Base-by-base conservation (phyloP, 2,797 vertebrate genomes). In the Mastacembelus armatus region DNA sequence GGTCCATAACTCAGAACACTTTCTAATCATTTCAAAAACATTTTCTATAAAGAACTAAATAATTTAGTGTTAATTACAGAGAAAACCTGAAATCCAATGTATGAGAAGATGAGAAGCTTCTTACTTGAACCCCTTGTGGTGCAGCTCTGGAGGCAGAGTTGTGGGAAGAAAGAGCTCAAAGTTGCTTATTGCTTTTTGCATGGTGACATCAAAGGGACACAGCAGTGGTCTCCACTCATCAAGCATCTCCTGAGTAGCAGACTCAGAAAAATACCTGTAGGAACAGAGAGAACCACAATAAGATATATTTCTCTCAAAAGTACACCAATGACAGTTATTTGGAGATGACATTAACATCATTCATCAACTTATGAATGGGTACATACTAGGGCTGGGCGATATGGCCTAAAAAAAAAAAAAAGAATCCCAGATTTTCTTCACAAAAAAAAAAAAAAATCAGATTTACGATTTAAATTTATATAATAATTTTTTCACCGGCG, bases 191-290 rank as follows among this genome's bases (percentile, higher is more conserved):
- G 96, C 97, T 92, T 96, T 96, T 82, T 98, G 97, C 98, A 99
- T 99, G 77, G 96, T 98, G 86, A 96, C 95, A 76, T 99, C 97
- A 87, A 99, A 99, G 2, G 97, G 98, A 80, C 98, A 99, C 89
- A 99, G 95, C 79, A 99, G 92, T 55, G 98, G 97, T 66, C 95
- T 92, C 97, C 97, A 99, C 83, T 99, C 98, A 68, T 96, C 95
- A 63, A 99, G 91, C 97, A 99, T 99, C 87, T 99, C 97, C 6
- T 92, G 94, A 66, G 98, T 98, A 52, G 96, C 94, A 42, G 92
- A 93, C 77, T 94, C 95, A 72, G 96, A 94, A 83, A 99, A 99
- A 88, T 99, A 98, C 30, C 97, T 99, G 75, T 10, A 57, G 12
- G 74, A 64, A 70, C n/a, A 74, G 14, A 59, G 5, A 75, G 5